Base-by-base conservation (phyloP, 2,888 invertebrate genomes). In the Diabrotica balteata region DNA sequence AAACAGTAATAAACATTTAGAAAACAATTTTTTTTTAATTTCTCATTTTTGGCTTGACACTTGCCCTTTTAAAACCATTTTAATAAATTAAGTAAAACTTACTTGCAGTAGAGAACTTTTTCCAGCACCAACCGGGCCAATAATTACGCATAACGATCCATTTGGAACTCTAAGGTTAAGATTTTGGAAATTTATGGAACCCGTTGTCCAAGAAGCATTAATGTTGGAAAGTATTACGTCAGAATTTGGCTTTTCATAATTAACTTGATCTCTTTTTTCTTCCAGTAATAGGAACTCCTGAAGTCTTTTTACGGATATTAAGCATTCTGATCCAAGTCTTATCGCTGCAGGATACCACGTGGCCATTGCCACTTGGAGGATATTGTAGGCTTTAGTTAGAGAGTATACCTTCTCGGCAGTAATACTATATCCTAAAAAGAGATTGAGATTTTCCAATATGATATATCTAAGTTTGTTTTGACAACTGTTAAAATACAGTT, bases 51-150 rank as follows among this genome's bases (percentile, higher is more conserved):
- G 17, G 17, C 32, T 32, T 4, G 32, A 2, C 32, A 2, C 4
- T 32, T 0, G 4, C 0, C 32, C 32, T 4, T 32, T 32, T 32
- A 47, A 47, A 8, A 47, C 47, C 2, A 47, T 47, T 46, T 47
- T 47, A 47, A 47, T 47, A 32, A 4, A 32, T 4, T 32, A 32
- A 4, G 32, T 32, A 32, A 32, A 32, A 43, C 43, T 17, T 60
- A 76, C 76, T 65, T 88, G 86, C 2, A 89, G 77, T 17, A 88
- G 70, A 0, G 87, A 87, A 72, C 84, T 86, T 81, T 92, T 97
- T 78, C 96, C 97, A 45, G 93, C 88, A 8, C 96, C 97, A 10
- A 96, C 96, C 0, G 95, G 90, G 8, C 96, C 96, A 69, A 96
- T 91, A 11, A 97, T 87, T 4, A 93, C 94, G 73, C 93, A 90